Evolutionary conservation across 2,797 vertebrate species (phyloP), one percentile per base, ranked within the genome.

Genomic region (Epinephelus coioides): DNA sequence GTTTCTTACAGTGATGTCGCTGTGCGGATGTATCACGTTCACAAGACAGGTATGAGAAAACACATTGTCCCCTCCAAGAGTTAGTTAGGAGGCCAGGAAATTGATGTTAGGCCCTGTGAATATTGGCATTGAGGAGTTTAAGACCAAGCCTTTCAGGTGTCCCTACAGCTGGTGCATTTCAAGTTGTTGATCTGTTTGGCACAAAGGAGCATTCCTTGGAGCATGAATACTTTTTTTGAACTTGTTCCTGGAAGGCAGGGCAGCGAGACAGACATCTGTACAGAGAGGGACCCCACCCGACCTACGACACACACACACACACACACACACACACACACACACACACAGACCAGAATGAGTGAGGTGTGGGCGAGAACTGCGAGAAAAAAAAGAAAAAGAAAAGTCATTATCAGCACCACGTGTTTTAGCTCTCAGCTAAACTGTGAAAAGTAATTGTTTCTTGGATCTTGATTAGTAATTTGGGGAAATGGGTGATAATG

Each of bases 401-500:
- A 71, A n/a, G 38, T 56, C 55, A 69, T 72, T 78, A 78, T 83
- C 84, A 83, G 74, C 69, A 30, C 57, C 49, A 60, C 86, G 68
- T 89, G 89, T 91, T 91, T 84, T 77, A 69, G 79, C 79, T 70
- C 64, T 81, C 43, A 38, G 74, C 67, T 81, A 86, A 82, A 82
- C 71, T 76, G 83, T 51, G 57, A 82, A 63, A 72, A 85, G 87
- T 90, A 94, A 93, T 93, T 90, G 93, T 92, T 93, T 85, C 86
- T 86, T 64, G 44, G 82, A 73, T 85, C 88, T 90, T 93, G 90
- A 95, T 95, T 93, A 85, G 91, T 89, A 86, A 94, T 94, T 94
- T 92, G 75, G 76, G 81, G 62, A 73, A 88, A 91, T 79, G 68
- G 73, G 87, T 88, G 82, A 91, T 94, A 95, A 95, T 94, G 89